Conservation (phyloP, 2,888 invertebrate species). For the Machimus atricapillus region DNA sequence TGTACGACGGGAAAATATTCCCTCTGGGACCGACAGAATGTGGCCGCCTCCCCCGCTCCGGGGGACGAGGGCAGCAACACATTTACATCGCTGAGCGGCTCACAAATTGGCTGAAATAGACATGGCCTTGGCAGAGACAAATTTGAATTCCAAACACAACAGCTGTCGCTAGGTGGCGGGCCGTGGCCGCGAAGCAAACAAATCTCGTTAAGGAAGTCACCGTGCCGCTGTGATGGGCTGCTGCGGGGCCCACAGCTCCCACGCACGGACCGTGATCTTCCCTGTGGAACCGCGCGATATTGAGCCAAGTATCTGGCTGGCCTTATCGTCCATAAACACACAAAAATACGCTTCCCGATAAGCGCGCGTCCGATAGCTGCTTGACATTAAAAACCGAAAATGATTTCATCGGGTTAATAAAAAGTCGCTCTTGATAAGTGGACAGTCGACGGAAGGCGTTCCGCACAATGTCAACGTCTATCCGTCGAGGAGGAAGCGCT, state of each 20-base stretch:
- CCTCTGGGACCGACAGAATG: not conserved
- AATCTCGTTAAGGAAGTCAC: not conserved
- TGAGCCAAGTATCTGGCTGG: not conserved
- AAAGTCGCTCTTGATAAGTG: conserved; percentile 27
- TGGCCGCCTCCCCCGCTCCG: not conserved
- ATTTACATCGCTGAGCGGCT: not conserved
- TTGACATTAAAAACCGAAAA: conserved; percentile 28
- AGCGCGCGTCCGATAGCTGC: conserved; percentile 2
- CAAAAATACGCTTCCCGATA: conserved; percentile 14
- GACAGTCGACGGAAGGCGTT: not conserved
- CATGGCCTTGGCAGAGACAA: conserved; percentile 18
- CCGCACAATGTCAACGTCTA: not conserved
- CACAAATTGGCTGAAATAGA: conserved; percentile 9
- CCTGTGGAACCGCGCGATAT: not conserved
- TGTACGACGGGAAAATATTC: not conserved
- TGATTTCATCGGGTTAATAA: conserved; percentile 26
- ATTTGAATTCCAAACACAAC: conserved; percentile 21
- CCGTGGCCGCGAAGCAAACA: not conserved
- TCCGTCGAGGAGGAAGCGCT: not conserved
- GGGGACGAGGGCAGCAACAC: not conserved
- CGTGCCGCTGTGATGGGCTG: not conserved
- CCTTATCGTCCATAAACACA: conserved; percentile 23
- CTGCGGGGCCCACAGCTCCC: not conserved
- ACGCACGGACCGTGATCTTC: not conserved
- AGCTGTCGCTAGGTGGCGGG: not conserved